Percentiles rank a stretch among this genome's conserved stretches.
phyloP scores from a whole-genome alignment of 2,888 invertebrate species.

The Latrodectus hesperus region DNA sequence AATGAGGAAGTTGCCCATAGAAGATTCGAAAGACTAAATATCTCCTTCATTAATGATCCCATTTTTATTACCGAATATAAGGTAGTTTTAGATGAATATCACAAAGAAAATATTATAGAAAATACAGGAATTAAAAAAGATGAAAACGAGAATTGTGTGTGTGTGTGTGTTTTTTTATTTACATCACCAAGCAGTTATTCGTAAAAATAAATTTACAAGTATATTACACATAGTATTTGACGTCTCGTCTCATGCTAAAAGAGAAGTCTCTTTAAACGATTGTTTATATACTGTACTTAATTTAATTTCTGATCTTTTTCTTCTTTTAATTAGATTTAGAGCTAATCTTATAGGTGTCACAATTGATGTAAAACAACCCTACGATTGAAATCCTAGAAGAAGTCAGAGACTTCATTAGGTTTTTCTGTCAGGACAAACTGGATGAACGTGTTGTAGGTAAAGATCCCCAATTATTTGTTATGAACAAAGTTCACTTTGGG shows the following conservation, averaged over 20 bases:
- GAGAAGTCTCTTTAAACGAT: not conserved
- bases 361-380: too few species aligned
- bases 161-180: too few species aligned
- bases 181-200: not conserved
- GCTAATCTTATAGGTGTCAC: not conserved
- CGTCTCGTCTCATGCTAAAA: not conserved
- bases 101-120: too few species aligned
- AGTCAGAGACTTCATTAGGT: not conserved
- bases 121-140: not conserved
- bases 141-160: not conserved
- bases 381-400: not conserved
- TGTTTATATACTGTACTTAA: not conserved
- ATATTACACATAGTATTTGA: not conserved
- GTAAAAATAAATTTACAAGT: not conserved
- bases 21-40: not conserved
- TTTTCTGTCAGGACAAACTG: not conserved
- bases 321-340: not conserved
- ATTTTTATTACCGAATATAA: not conserved
- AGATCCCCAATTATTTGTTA: too few species aligned
- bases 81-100: not conserved
- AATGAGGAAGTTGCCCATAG: not conserved
- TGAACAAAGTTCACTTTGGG: too few species aligned
- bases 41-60: not conserved
- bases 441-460: too few species aligned
- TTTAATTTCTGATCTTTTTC: not conserved